These are phyloP conservation scores for Netelia virgata DNA, from an alignment of 2,888 invertebrate genomes.

Conservation along the genomic window DNA sequence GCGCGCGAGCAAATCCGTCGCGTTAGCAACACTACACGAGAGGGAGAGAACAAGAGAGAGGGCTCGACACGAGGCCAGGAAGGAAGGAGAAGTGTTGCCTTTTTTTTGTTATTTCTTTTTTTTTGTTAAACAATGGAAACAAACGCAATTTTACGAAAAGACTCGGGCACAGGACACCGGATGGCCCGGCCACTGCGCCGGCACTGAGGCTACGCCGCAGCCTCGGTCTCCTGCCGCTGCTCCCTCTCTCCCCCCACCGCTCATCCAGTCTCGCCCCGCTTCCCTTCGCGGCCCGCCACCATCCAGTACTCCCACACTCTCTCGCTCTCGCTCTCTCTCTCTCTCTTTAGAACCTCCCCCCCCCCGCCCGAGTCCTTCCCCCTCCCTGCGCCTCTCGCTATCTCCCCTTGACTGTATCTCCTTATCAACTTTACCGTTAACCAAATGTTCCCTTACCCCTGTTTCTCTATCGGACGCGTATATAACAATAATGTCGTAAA, in stretches of 20 bases:
- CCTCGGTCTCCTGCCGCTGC: conserved; percentile 83
- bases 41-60: conserved; percentile 21
- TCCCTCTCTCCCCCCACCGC: conserved; percentile 48
- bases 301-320: conserved; percentile 6
- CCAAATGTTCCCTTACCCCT: conserved; percentile 1
- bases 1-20: not conserved
- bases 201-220: conserved; percentile 84
- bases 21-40: not conserved
- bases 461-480: conserved; percentile 9
- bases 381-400: not conserved
- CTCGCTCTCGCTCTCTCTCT: conserved; percentile 3
- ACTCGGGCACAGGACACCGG: conserved; percentile 81
- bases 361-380: conserved; percentile 36
- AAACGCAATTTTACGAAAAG: conserved; percentile 63
- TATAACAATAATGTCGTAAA: too few species aligned
- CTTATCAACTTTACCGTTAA: not conserved
- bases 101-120: conserved; percentile 24
- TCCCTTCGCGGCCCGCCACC: conserved; percentile 21
- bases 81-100: not conserved
- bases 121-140: conserved; percentile 46
- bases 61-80: not conserved
- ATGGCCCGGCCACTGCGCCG: conserved; percentile 85
- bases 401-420: not conserved
- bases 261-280: conserved; percentile 27
- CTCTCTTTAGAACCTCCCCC: conserved; percentile 26